phyloP scores from a whole-genome alignment of 2,797 vertebrate genomes.

The Emys orbicularis region DNA sequence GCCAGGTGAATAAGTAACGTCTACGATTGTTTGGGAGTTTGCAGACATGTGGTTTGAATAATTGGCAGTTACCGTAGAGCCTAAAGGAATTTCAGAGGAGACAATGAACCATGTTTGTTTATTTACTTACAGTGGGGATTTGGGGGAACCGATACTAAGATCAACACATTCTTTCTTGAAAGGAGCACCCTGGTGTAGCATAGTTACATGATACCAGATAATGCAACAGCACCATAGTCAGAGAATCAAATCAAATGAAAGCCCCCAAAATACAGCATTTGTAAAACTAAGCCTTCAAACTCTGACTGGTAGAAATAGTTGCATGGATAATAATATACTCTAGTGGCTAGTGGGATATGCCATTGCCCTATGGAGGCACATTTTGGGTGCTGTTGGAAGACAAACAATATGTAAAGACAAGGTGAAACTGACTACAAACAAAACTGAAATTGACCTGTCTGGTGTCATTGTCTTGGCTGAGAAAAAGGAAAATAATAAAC shows the following conservation, averaged over 20 bases:
- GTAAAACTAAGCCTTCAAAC: background rate
- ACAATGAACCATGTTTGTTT: background rate
- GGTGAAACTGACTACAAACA: background rate
- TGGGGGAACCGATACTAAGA: accelerated
- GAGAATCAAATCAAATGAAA: background rate
- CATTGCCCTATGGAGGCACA: background rate
- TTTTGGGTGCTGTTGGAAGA: background rate
- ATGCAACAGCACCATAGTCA: accelerated
- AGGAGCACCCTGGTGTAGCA: accelerated
- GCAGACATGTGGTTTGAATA: conserved; percentile 25
- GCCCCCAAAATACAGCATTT: background rate
- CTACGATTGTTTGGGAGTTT: background rate
- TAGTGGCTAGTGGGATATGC: background rate
- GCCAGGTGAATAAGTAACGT: background rate
- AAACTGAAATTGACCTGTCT: background rate
- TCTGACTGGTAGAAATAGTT: background rate
- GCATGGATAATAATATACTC: background rate
- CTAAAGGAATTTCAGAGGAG: background rate
- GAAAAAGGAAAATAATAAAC: background rate
- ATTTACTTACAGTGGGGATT: background rate
- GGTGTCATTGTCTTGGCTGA: background rate
- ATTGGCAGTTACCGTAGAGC: background rate
- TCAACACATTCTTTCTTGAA: background rate
- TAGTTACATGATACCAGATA: background rate
- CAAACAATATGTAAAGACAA: background rate